Base-by-base conservation (phyloP, 2,888 invertebrate genomes). In the Pseudococcus jackbeardsleyi region DNA sequence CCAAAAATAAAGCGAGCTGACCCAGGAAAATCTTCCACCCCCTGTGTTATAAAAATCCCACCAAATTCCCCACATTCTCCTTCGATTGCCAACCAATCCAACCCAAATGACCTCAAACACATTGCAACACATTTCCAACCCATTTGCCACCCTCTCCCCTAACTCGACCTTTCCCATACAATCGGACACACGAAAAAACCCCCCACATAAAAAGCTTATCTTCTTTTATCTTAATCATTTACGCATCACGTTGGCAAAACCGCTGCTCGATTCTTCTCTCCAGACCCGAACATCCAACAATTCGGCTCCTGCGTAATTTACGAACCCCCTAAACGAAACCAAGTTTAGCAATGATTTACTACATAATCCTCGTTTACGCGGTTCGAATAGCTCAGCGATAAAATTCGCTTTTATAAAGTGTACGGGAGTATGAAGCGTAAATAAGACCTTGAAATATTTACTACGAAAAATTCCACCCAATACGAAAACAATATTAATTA, bases 391-490 rank as follows among this genome's bases (percentile, higher is more conserved):
- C 64, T 64, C 64, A 22, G 22, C 64, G 64, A 64, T 64, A 64
- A 72, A 72, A 72, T 72, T 33, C 12, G 26, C 39, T 17, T 72
- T 72, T 72, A 33, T 72, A 72, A 72, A 33, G 72, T 33, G 26
- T 72, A 72, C 33, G 17, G n/a, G 33, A 72, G 72, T 72, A 72
- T 33, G 26, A 72, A 26, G 72, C 72, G 72, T 72, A 72, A 72
- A 72, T 72, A 72, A 72, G 72, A 72, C 72, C 72, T 72, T 72
- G 72, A 72, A 33, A 72, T 33, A 72, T 72, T 33, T 33, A 72
- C 72, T 72, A 72, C 33, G 72, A 72, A 72, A 72, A 72, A 72
- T 72, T 72, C 72, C 72, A 72, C 26, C 72, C 72, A 72, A 72
- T 72, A 33, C 64, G 22, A 64, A 22, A 33, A 15, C 72, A 33